Percentiles rank a stretch among this genome's conserved stretches.
phyloP scores from a whole-genome alignment of 2,113 vertebrate species.

The Alosa alosa region DNA sequence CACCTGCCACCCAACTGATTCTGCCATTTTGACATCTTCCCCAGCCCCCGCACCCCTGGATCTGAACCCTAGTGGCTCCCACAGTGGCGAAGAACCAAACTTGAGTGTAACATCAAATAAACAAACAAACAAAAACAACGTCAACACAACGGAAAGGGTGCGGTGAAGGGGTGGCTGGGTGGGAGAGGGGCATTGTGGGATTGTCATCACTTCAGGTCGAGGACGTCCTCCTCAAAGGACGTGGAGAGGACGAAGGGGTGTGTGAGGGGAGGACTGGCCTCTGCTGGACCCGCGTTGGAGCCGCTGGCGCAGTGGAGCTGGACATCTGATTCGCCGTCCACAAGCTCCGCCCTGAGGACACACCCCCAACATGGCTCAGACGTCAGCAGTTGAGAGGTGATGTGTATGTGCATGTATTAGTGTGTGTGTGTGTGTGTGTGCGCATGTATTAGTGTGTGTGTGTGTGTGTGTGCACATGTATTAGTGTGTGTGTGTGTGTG shows the following conservation, averaged over 20 bases:
- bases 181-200: conserved; percentile 59
- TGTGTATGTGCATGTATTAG: background rate
- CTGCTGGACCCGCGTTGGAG: conserved; percentile 74
- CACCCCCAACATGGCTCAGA: background rate
- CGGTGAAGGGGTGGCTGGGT: conserved; percentile 16
- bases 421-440: background rate
- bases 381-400: background rate
- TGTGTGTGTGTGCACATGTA: too few species aligned
- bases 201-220: conserved; percentile 92
- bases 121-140: conserved; percentile 19
- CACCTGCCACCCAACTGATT: conserved; percentile 15
- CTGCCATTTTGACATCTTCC: background rate
- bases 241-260: conserved; percentile 74
- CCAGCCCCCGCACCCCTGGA: background rate
- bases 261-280: conserved; percentile 73
- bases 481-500: conserved; percentile 9
- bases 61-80: background rate
- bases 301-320: conserved; percentile 70
- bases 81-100: background rate
- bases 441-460: background rate
- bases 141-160: conserved; percentile 59
- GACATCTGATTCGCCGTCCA: conserved; percentile 75
- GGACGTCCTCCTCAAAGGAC: conserved; percentile 86
- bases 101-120: conserved; percentile 28
- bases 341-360: conserved; percentile 71